phyloP scores from a whole-genome alignment of 1,140 invertebrate species.

The Macrobrachium rosenbergii region DNA sequence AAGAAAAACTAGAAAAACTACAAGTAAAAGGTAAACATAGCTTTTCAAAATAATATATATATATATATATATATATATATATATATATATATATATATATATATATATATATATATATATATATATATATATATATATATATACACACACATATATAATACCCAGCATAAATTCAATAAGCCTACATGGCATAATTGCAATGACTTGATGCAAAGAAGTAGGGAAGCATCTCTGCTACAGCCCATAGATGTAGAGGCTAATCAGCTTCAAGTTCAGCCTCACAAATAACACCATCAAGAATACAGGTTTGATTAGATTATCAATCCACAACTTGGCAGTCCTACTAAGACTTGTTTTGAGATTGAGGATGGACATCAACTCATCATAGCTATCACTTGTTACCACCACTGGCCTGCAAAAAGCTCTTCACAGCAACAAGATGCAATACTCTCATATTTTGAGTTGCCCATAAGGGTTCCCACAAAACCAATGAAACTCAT shows the following conservation, averaged over 20 bases:
- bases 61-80: no score
- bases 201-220: constrained; percentile 17
- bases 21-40: no score
- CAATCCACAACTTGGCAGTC: no score
- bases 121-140: no score
- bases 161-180: no score
- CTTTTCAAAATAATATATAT: no score
- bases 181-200: constrained; percentile 20
- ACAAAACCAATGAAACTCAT: constrained; percentile 19
- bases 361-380: constrained; percentile 3
- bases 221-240: constrained; percentile 4
- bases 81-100: no score
- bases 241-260: constrained; percentile 24
- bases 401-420: neutral
- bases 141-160: no score
- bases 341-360: neutral
- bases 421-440: neutral
- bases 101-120: no score
- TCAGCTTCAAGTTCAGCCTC: neutral
- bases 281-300: neutral
- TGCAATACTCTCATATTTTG: constrained; percentile 7
- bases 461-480: constrained; percentile 5
- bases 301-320: constrained; percentile 8
- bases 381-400: neutral
- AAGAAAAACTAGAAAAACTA: no score